Conservation (phyloP, 1,140 invertebrate genomes). For the Psix sp. region DNA sequence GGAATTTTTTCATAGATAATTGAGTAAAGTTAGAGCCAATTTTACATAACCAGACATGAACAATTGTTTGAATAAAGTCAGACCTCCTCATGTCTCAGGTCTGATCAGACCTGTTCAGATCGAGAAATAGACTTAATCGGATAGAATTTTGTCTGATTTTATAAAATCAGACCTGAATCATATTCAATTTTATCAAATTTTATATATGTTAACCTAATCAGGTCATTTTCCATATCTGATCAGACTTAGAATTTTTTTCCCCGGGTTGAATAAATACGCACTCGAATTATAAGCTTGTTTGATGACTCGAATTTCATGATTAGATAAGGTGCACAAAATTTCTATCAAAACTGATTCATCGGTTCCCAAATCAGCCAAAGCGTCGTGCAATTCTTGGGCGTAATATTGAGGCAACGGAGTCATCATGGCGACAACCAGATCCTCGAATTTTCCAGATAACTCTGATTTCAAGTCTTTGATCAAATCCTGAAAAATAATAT, state of each 20-base stretch:
- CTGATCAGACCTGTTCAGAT: no score
- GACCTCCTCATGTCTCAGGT: no score
- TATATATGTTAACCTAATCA: no score
- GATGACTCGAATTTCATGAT: slow-evolving; percentile 89
- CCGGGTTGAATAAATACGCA: slow-evolving; percentile 82
- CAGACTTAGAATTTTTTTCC: not conserved
- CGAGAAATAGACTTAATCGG: no score
- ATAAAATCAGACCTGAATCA: no score
- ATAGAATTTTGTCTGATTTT: no score
- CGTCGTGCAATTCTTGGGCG: slow-evolving; percentile 90
- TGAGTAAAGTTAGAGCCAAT: no score
- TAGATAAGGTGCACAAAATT: slow-evolving; percentile 91
- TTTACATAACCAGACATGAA: no score
- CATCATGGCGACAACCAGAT: slow-evolving; percentile 91
- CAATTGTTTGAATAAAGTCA: no score
- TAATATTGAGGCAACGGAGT: slow-evolving; percentile 90
- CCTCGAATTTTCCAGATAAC: slow-evolving; percentile 92
- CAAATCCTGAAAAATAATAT: slow-evolving; percentile 89
- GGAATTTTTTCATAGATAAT: no score
- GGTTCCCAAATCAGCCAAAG: slow-evolving; percentile 88
- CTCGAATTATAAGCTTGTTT: slow-evolving; percentile 86
- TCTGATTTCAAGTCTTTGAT: slow-evolving; percentile 94
- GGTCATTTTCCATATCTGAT: no score
- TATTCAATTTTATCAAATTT: no score
- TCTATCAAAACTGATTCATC: slow-evolving; percentile 92